Conservation (phyloP, 2,888 invertebrate species). For the Drosophila nr. medialis region DNA sequence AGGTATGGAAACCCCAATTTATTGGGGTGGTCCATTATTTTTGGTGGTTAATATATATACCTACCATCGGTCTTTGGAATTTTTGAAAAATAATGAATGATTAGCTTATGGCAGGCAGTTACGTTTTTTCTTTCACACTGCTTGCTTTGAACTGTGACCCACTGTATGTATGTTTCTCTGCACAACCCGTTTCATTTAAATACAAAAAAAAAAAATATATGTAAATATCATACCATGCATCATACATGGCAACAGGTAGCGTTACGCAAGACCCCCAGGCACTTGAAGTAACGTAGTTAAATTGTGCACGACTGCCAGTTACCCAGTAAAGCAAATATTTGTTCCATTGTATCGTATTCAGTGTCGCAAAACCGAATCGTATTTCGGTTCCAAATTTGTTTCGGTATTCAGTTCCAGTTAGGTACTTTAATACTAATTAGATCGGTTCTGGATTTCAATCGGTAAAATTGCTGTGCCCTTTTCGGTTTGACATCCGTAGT, state of each 20-base stretch:
- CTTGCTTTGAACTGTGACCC: too few species aligned
- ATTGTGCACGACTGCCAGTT: neutral
- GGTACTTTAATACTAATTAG: neutral
- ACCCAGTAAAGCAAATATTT: neutral
- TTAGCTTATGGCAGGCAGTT: too few species aligned
- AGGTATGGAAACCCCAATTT: too few species aligned
- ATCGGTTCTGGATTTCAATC: neutral
- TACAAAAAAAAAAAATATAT: neutral
- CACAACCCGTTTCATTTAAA: neutral
- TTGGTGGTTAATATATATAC: too few species aligned
- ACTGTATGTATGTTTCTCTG: too few species aligned
- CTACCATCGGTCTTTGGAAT: too few species aligned
- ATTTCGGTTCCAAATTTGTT: neutral
- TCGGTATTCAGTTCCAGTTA: neutral
- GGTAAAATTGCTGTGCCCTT: neutral
- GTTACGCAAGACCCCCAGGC: neutral
- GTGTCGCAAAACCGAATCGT: neutral
- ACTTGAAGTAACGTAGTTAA: neutral
- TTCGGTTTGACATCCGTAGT: neutral
- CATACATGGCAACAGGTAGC: slow-evolving; percentile 4
- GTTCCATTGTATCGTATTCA: neutral
- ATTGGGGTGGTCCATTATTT: too few species aligned
- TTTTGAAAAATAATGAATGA: too few species aligned
- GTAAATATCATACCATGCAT: neutral
- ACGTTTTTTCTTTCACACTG: too few species aligned